Evolutionary conservation across 35 echinoderm and acorn worm genomes (phyloP).

Genomic region (Stichopus chloronotus): DNA sequence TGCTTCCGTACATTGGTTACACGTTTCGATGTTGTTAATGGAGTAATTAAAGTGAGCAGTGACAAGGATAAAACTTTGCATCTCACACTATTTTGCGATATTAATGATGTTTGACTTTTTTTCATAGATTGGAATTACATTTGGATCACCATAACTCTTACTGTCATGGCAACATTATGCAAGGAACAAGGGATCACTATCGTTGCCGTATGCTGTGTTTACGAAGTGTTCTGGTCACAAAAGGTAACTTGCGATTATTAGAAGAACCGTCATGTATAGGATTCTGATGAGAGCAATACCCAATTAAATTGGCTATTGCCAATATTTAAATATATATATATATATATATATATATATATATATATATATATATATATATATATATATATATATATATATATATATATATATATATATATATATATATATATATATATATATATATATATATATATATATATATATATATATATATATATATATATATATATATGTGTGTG

Average conservation of each 20-base stretch:
- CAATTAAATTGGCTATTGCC: neutral
- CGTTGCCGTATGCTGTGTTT: constrained; percentile 77
- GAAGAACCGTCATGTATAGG: neutral
- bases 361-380: neutral
- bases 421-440: too few species aligned
- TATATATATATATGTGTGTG: too few species aligned
- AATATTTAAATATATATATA: neutral
- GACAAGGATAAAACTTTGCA: neutral
- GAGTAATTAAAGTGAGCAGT: neutral
- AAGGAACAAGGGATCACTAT: constrained; percentile 86
- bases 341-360: neutral
- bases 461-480: too few species aligned
- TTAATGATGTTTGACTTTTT: neutral
- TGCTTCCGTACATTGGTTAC: too few species aligned
- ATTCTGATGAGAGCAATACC: neutral
- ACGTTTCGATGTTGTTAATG: too few species aligned
- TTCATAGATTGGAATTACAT: constrained; percentile 73
- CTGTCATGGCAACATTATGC: constrained; percentile 74
- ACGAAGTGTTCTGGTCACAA: constrained; percentile 74
- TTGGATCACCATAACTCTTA: constrained; percentile 57
- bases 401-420: too few species aligned
- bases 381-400: too few species aligned
- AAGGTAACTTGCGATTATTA: constrained; percentile 43
- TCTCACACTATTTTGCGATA: neutral
- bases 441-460: too few species aligned